Evolutionary conservation across 2,797 vertebrate species (phyloP).

Genomic region (Clamator glandarius): DNA sequence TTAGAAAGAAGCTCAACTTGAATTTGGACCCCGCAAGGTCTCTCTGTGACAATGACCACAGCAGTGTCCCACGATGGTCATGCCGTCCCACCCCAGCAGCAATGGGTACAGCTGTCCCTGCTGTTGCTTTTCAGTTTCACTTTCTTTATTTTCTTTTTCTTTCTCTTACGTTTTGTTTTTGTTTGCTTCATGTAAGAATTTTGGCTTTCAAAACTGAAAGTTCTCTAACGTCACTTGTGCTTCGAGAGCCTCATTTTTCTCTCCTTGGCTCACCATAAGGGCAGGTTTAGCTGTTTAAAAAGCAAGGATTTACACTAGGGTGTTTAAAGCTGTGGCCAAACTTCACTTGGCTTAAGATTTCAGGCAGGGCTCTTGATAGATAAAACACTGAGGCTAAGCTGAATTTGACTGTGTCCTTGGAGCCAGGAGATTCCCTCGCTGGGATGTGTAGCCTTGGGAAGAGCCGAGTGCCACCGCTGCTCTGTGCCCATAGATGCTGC

Average conservation of each 20-base stretch:
- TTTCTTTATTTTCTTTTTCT: neutral
- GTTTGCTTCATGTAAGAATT: neutral
- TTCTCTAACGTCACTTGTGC: neutral
- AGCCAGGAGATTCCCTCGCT: neutral
- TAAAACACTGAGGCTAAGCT: neutral
- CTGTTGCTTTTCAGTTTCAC: neutral
- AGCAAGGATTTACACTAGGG: neutral
- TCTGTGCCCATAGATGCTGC: accelerated
- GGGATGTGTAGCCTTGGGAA: neutral
- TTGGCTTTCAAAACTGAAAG: neutral
- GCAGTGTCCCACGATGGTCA: accelerated
- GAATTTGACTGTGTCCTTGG: neutral
- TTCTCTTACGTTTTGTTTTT: neutral
- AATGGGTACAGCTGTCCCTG: neutral
- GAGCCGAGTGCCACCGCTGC: neutral
- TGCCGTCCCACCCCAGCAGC: accelerated
- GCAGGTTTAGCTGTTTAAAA: neutral
- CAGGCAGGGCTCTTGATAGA: neutral
- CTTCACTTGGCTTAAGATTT: neutral
- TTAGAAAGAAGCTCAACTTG: neutral
- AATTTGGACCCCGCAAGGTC: accelerated
- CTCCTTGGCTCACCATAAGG: neutral
- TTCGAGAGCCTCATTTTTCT: neutral
- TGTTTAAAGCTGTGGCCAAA: neutral
- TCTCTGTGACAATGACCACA: neutral